Percentiles rank a stretch among this genome's conserved stretches.
Conservation (phyloP, 2,797 vertebrate genomes). For the Threskiornis aethiopicus region DNA sequence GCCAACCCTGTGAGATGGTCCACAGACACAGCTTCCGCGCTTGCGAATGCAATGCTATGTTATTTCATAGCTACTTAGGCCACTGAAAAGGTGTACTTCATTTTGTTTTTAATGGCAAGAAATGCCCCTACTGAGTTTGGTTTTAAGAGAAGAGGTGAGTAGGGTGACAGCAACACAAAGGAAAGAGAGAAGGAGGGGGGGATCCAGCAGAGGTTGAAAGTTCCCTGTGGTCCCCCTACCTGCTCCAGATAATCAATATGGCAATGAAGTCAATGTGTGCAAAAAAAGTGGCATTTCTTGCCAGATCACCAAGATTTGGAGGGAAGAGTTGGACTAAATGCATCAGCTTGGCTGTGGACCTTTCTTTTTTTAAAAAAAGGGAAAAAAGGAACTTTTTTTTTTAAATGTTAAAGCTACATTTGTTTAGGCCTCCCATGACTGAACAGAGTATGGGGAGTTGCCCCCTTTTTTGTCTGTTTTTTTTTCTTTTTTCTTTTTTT, state of each 20-base stretch:
- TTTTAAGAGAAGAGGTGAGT: not conserved
- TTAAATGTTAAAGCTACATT: slow-evolving; percentile 72
- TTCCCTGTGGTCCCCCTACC: not conserved
- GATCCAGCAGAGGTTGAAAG: not conserved
- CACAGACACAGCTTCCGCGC: slow-evolving; percentile 64
- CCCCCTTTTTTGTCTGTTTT: slow-evolving; percentile 17
- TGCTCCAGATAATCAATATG: not conserved
- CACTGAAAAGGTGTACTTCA: not conserved
- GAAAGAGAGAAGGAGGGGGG: not conserved
- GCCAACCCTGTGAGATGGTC: slow-evolving; percentile 55
- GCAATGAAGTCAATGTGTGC: not conserved
- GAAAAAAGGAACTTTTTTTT: slow-evolving; percentile 22
- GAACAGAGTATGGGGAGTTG: slow-evolving; percentile 64
- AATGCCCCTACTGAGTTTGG: not conserved
- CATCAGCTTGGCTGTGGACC: slow-evolving; percentile 59
- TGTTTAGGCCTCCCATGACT: slow-evolving; percentile 69
- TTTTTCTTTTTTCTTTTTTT: not conserved
- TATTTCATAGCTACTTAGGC: slow-evolving; percentile 1
- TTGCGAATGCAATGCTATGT: not conserved
- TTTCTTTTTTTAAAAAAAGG: slow-evolving; percentile 31
- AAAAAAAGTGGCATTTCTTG: slow-evolving; percentile 27
- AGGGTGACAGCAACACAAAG: not conserved
- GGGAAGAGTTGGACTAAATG: not conserved
- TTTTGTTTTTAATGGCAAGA: slow-evolving; percentile 4
- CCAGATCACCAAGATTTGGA: not conserved